phyloP scores from a whole-genome alignment of 2,888 invertebrate genomes.

The Plagiodera versicolora region DNA sequence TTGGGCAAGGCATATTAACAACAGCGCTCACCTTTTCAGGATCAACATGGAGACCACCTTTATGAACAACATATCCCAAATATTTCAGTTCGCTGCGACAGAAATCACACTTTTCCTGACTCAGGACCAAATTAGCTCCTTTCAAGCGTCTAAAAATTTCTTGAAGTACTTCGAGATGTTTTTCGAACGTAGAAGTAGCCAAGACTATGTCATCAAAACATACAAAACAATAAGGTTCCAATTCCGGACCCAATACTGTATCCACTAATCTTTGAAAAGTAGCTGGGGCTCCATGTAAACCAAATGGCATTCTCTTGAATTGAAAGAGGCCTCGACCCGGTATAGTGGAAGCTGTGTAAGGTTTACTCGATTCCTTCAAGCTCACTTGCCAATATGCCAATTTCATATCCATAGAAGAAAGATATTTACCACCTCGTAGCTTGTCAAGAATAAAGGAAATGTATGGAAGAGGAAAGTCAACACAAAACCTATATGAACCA shows the following conservation, averaged over 20 bases:
- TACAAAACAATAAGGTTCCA: not conserved
- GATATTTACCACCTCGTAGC: conserved; percentile 20
- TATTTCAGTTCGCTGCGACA: conserved; percentile 27
- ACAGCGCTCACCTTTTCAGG: conserved; percentile 30
- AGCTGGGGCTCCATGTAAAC: conserved; percentile 29
- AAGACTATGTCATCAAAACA: conserved; percentile 20
- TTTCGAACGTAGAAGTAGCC: conserved; percentile 25
- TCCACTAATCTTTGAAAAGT: conserved; percentile 24
- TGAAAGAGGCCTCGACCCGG: conserved; percentile 15
- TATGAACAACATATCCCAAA: conserved; percentile 30
- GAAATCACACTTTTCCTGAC: conserved; percentile 26
- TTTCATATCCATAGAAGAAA: not conserved
- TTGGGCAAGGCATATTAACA: conserved; percentile 7
- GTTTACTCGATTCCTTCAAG: not conserved
- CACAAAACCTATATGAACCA: no score
- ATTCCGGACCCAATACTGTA: not conserved
- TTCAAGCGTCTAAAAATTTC: conserved; percentile 33
- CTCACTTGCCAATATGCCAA: not conserved
- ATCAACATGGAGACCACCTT: conserved; percentile 23
- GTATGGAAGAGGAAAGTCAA: conserved; percentile 24
- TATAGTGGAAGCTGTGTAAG: not conserved
- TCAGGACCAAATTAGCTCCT: conserved; percentile 33
- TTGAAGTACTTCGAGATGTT: conserved; percentile 30
- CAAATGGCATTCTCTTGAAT: conserved; percentile 33
- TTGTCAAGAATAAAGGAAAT: conserved; percentile 23